A percentile compares a stretch with the other conserved stretches of the same genome.
Conservation (phyloP, 2,113 vertebrate genomes). For the Microtus ochrogaster region DNA sequence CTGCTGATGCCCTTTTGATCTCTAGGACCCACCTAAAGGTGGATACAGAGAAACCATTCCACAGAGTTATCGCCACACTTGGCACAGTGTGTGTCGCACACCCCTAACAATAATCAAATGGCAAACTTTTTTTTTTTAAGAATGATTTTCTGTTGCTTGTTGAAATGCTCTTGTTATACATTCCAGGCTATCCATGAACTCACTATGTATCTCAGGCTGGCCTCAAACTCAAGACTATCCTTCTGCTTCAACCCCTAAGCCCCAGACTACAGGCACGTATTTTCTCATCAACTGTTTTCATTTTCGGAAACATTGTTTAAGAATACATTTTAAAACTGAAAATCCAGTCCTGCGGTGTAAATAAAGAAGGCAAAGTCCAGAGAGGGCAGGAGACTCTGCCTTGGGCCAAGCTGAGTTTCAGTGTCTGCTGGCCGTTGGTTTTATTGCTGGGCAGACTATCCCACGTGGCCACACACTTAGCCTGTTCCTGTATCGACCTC, state of each 20-base stretch:
- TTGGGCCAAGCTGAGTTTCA: neutral
- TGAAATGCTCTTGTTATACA: neutral
- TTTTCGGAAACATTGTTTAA: neutral
- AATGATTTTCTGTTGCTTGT: neutral
- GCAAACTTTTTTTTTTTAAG: neutral
- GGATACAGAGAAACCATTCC: too few species aligned
- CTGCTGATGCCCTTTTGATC: too few species aligned
- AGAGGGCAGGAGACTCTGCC: neutral
- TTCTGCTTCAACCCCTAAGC: neutral
- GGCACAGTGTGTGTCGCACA: neutral
- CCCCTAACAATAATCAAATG: neutral
- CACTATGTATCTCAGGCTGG: neutral
- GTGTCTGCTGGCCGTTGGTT: accelerated
- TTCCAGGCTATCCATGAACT: neutral
- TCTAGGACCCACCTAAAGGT: neutral
- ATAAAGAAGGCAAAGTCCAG: neutral
- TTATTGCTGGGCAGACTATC: too few species aligned
- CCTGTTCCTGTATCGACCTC: neutral
- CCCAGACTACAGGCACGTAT: neutral
- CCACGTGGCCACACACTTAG: accelerated
- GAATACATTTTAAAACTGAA: neutral
- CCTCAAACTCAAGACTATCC: neutral
- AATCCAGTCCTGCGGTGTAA: neutral
- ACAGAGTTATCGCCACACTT: neutral
- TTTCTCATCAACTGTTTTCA: neutral